Evolutionary conservation across 2,113 vertebrate species (phyloP).

Genomic region (Melozone crissalis): DNA sequence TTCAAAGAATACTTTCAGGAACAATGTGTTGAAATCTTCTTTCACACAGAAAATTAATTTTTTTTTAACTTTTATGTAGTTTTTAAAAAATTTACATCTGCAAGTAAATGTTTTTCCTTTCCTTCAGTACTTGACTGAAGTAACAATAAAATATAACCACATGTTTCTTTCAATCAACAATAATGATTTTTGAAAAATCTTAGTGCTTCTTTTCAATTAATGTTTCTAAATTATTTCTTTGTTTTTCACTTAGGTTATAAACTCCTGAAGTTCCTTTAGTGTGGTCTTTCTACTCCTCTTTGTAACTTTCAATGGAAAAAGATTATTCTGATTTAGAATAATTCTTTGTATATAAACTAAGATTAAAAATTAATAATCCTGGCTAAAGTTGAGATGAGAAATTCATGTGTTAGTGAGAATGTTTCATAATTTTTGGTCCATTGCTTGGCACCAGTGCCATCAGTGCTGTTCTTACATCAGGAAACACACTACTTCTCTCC

Average conservation of each 20-base stretch:
- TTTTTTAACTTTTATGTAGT: background rate
- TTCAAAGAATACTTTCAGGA: background rate
- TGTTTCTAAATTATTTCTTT: background rate
- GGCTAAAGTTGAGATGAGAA: rapidly evolving
- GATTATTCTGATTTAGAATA: background rate
- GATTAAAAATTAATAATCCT: background rate
- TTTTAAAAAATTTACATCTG: rapidly evolving
- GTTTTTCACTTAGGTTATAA: background rate
- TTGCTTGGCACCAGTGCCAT: background rate
- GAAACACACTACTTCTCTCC: background rate
- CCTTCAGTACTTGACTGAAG: background rate
- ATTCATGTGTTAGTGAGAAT: background rate
- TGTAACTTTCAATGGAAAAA: background rate
- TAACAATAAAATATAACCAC: background rate
- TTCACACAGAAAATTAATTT: background rate
- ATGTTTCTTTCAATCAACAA: background rate
- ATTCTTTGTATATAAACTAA: background rate
- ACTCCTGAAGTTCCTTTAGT: background rate
- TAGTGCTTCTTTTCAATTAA: background rate
- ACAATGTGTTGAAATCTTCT: background rate
- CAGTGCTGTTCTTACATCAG: background rate
- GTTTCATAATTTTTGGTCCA: background rate
- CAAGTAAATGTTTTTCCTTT: background rate
- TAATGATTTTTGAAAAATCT: background rate
- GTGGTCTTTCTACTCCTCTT: background rate